phyloP scores from a whole-genome alignment of 2,797 vertebrate genomes.

The Phrynocephalus forsythii region DNA sequence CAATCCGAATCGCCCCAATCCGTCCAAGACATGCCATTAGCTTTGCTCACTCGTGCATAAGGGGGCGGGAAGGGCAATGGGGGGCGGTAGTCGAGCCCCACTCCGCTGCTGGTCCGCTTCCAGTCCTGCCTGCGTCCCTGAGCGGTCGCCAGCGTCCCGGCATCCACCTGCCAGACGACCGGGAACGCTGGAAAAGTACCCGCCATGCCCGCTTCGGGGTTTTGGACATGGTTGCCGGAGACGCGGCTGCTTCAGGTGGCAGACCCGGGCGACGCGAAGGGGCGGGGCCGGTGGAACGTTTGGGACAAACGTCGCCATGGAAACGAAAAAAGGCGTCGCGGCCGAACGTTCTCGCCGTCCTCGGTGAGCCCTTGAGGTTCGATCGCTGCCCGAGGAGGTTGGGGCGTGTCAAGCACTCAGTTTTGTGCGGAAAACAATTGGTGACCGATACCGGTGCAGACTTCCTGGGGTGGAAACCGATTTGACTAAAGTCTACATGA shows the following conservation, averaged over 20 bases:
- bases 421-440: no score
- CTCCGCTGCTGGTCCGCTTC: slow-evolving; percentile 68
- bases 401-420: no score
- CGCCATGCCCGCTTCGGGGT: slow-evolving; percentile 29
- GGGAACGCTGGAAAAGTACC: slow-evolving; percentile 3
- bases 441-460: no score
- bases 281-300: slow-evolving; percentile 45
- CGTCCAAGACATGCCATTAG: no score
- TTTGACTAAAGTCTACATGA: no score
- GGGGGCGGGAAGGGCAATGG: slow-evolving; percentile 47
- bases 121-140: slow-evolving; percentile 46
- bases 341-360: not conserved
- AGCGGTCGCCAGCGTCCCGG: slow-evolving; percentile 25
- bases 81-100: slow-evolving; percentile 60
- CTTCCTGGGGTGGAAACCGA: no score
- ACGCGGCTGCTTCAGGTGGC: not conserved
- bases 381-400: not conserved
- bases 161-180: not conserved
- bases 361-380: not conserved
- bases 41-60: slow-evolving; percentile 55
- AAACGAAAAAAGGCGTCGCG: slow-evolving; percentile 36
- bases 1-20: not conserved
- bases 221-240: slow-evolving; percentile 15
- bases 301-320: slow-evolving; percentile 61
- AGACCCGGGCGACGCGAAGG: not conserved